These are phyloP conservation scores for Rhorus exstirpatorius DNA, from an alignment of 2,888 invertebrate species.

Conservation along the genomic window DNA sequence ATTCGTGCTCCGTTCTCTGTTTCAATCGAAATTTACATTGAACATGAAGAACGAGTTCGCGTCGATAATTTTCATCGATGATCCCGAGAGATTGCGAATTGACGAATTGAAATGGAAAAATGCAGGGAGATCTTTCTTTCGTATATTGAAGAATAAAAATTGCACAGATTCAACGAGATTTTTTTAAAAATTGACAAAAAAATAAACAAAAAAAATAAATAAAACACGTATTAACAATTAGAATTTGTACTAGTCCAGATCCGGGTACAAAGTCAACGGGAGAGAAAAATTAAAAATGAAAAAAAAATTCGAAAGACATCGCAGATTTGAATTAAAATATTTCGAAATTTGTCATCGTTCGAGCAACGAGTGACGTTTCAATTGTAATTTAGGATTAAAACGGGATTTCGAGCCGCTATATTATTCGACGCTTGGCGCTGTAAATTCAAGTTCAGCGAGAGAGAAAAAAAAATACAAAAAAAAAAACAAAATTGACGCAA, in stretches of 20 bases:
- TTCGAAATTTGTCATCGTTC: slow-evolving; percentile 44
- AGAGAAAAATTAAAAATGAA: slow-evolving; percentile 28
- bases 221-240: slow-evolving; percentile 55
- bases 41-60: too few species aligned
- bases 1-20: background rate
- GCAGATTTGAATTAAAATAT: slow-evolving; percentile 36
- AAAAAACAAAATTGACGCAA: slow-evolving; percentile 41
- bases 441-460: slow-evolving; percentile 53
- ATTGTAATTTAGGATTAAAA: slow-evolving; percentile 48
- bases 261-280: slow-evolving; percentile 19
- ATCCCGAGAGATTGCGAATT: slow-evolving; percentile 33
- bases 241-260: slow-evolving; percentile 68
- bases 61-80: background rate
- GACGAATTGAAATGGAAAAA: slow-evolving; percentile 34
- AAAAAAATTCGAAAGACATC: slow-evolving; percentile 26
- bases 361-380: background rate
- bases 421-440: slow-evolving; percentile 63
- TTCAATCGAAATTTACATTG: too few species aligned
- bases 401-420: slow-evolving; percentile 47
- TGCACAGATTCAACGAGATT: slow-evolving; percentile 42
- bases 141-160: slow-evolving; percentile 25
- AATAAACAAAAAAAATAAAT: slow-evolving; percentile 7
- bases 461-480: slow-evolving; percentile 43
- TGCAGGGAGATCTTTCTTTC: slow-evolving; percentile 34
- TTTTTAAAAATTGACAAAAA: slow-evolving; percentile 29